Evolutionary conservation across 37 sponge, comb jelly and placozoan genomes (phyloP).

Genomic region (Halisarca cf. caerulea): DNA sequence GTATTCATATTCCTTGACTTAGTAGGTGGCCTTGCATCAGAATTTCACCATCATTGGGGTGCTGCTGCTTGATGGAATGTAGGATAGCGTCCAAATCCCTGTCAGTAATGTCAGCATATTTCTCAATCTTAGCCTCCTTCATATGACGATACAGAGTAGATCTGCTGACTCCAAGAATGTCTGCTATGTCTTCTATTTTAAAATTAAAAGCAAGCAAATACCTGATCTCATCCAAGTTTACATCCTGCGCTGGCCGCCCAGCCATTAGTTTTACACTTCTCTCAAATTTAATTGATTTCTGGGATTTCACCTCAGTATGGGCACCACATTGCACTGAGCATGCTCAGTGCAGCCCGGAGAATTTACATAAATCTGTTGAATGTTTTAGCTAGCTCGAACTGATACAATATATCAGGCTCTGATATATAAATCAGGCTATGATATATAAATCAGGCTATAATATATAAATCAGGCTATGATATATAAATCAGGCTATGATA

Average conservation of each 20-base stretch:
- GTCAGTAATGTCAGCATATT: slow-evolving; percentile 21
- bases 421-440: too few species aligned
- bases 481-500: too few species aligned
- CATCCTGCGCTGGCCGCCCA: slow-evolving; percentile 2
- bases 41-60: slow-evolving; percentile 36
- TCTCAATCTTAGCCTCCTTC: slow-evolving; percentile 23
- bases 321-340: not conserved
- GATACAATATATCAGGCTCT: too few species aligned
- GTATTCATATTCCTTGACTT: slow-evolving; percentile 12
- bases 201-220: slow-evolving; percentile 24
- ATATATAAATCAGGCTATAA: too few species aligned
- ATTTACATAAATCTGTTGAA: too few species aligned
- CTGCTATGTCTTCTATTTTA: slow-evolving; percentile 12
- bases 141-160: slow-evolving; percentile 7
- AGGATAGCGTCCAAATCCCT: slow-evolving; percentile 1
- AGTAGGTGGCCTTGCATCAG: slow-evolving; percentile 24
- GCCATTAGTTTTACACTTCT: slow-evolving; percentile 7
- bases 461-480: too few species aligned
- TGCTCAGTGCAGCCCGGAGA: not conserved
- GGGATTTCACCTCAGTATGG: too few species aligned
- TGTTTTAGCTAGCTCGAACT: too few species aligned
- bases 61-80: slow-evolving; percentile 2
- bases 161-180: slow-evolving; percentile 9
- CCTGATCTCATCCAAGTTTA: not conserved
- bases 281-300: too few species aligned